Base-by-base conservation (phyloP, 1,140 invertebrate species). In the Diprion similis region DNA sequence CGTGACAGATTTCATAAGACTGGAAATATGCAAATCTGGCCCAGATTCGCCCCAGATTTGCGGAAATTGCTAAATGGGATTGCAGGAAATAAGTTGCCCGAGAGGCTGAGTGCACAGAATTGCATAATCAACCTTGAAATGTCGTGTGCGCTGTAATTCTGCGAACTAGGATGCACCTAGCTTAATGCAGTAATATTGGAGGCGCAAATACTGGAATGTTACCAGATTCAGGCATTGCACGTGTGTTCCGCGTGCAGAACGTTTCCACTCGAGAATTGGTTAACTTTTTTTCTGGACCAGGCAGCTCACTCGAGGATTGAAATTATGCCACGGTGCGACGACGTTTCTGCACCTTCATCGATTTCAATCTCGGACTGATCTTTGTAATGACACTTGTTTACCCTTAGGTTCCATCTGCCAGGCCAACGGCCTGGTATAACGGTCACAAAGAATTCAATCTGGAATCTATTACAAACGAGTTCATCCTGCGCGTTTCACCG, bases 111-210 rank as follows among this genome's bases (percentile, higher is more conserved):
- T 59, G 51, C 51, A 59, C 51, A 17, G 51, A 13, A 59, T 59
- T 59, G 51, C 51, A 59, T 59, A 59, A 59, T 59, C 51, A 59
- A 59, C 51, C 51, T 59, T 59, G 51, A 59, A 59, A 59, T 59
- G 51, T 59, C 51, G n/a, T 59, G 9, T 59, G 11, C 51, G 51
- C 51, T 59, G 51, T 59, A 59, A 59, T 59, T 59, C 9, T 9
- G n/a, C 51, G 11, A 13, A 59, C 51, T 8, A 59, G 6, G 51
- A 17, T 59, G 51, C 51, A 59, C 51, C 51, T 13, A 9, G 51
- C n/a, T 59, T 59, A 59, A 59, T 59, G 51, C 11, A 13, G 9
- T 15, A 15, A 59, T 59, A 15, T 59, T 13, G n/a, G 51, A 13
- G 51, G 6, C n/a, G 51, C 51, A 59, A 59, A 59, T 59, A 59